Evolutionary conservation across 2,888 invertebrate species (phyloP).

Genomic region (Corythucha ciliata): DNA sequence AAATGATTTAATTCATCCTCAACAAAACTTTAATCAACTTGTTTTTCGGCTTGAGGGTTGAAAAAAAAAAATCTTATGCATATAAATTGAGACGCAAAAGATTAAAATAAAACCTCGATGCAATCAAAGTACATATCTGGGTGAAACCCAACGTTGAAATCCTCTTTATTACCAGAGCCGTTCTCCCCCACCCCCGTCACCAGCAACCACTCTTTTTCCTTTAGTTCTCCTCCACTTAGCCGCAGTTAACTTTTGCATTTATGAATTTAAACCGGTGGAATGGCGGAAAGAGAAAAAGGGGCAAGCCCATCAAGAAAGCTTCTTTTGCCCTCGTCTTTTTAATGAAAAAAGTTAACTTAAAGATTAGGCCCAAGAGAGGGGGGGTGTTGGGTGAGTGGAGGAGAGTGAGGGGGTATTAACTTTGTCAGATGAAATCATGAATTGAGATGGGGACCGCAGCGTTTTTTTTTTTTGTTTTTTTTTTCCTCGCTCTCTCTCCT

Average conservation of each 20-base stretch:
- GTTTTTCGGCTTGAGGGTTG: no score
- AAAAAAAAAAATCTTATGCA: no score
- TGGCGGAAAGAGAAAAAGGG: not conserved
- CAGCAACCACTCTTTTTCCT: not conserved
- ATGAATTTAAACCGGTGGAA: not conserved
- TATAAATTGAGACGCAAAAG: no score
- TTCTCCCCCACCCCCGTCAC: no score
- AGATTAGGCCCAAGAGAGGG: conserved; percentile 14
- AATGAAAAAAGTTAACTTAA: conserved; percentile 20
- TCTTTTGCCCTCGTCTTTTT: conserved; percentile 9
- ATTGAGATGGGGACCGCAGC: conserved; percentile 15
- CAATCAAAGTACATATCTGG: no score
- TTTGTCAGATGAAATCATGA: conserved; percentile 22
- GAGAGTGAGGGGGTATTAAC: conserved; percentile 15
- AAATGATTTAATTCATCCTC: no score
- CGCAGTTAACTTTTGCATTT: not conserved
- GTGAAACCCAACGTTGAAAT: no score
- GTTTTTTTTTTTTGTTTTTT: not conserved
- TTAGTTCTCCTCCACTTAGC: not conserved
- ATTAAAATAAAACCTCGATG: no score
- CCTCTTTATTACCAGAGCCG: no score
- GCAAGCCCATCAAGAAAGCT: not conserved
- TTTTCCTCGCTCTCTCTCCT: not conserved
- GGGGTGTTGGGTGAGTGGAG: no score
- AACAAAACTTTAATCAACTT: no score